Conservation (phyloP, 2,797 vertebrate species). For the Pitangus sulphuratus region DNA sequence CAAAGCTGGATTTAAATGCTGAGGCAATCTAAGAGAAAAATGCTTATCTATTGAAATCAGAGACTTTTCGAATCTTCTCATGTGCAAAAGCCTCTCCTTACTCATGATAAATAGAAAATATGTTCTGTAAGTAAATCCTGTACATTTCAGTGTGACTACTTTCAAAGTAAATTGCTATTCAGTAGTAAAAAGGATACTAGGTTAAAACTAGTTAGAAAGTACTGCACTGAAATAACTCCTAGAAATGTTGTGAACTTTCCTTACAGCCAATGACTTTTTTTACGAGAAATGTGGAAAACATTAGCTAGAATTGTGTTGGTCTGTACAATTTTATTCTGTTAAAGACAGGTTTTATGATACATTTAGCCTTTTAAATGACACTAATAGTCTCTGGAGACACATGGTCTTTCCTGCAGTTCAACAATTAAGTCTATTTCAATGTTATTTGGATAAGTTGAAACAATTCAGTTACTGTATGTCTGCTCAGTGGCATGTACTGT, state of each 20-base stretch:
- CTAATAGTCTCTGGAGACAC: constrained; percentile 82
- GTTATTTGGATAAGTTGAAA: constrained; percentile 83
- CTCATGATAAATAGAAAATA: not conserved
- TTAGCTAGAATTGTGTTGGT: constrained; percentile 84
- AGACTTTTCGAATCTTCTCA: not conserved
- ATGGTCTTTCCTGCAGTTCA: constrained; percentile 78
- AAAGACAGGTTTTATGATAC: constrained; percentile 85
- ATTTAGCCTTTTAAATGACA: constrained; percentile 85
- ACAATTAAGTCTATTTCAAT: constrained; percentile 86
- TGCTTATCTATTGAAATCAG: not conserved
- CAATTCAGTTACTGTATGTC: constrained; percentile 84
- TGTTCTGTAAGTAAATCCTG: not conserved
- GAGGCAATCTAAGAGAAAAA: not conserved
- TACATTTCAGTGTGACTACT: not conserved
- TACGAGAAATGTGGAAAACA: constrained; percentile 84
- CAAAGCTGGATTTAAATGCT: not conserved
- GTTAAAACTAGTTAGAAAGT: not conserved
- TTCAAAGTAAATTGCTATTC: not conserved
- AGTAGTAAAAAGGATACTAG: not conserved
- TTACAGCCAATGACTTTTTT: constrained; percentile 42
- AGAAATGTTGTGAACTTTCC: constrained; percentile 37
- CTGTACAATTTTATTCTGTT: constrained; percentile 82
- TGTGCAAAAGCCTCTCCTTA: not conserved
- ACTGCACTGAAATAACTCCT: constrained; percentile 24
- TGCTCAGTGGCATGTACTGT: constrained; percentile 67